Evolutionary conservation across 2,797 vertebrate species (phyloP).

Genomic region (Perodicticus potto): DNA sequence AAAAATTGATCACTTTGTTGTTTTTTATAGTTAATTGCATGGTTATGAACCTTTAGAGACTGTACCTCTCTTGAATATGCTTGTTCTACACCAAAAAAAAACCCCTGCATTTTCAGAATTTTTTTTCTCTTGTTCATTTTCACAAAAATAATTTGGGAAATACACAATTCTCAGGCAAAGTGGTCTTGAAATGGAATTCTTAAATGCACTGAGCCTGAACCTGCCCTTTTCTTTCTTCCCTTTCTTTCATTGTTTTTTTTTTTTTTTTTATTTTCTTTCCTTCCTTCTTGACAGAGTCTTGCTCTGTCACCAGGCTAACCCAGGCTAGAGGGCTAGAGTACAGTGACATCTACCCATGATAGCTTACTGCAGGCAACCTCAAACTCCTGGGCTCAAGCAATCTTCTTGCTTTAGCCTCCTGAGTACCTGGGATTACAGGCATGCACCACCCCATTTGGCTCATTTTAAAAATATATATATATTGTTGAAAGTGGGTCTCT

Average conservation of each 20-base stretch:
- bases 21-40: conserved; percentile 56
- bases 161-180: not conserved
- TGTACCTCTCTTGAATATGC: conserved; percentile 15
- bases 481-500: not conserved
- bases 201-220: not conserved
- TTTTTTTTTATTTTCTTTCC: not conserved
- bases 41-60: conserved; percentile 45
- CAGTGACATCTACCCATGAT: not conserved
- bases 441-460: not conserved
- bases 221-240: not conserved
- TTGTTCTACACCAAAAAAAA: conserved; percentile 21
- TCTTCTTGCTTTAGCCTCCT: not conserved
- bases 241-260: not conserved
- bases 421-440: not conserved
- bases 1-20: conserved; percentile 46
- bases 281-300: not conserved
- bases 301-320: not conserved
- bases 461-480: too few species aligned
- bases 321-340: not conserved
- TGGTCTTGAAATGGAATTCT: conserved; percentile 45
- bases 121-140: conserved; percentile 55
- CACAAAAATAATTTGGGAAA: conserved; percentile 35
- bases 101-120: conserved; percentile 48
- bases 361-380: not conserved
- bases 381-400: not conserved